These are phyloP conservation scores for Rhipidura dahli DNA, from an alignment of 2,113 vertebrate genomes.

Conservation along the genomic window DNA sequence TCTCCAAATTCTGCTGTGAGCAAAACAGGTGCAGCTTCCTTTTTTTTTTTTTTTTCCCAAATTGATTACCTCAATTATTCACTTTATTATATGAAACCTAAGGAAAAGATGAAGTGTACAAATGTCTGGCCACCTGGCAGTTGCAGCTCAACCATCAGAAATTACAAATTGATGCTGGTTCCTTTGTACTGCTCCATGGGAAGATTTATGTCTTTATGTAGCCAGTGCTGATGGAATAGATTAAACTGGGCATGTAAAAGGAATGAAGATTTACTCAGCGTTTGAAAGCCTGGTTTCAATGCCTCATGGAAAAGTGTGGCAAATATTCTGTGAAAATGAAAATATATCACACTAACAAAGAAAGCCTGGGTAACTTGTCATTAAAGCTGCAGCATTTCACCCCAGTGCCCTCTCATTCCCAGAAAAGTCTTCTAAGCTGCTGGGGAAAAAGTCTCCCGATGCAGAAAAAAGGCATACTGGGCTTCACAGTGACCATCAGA, in stretches of 20 bases:
- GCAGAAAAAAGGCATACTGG: background rate
- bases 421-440: background rate
- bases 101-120: constrained; percentile 32
- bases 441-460: background rate
- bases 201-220: constrained; percentile 50
- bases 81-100: constrained; percentile 29
- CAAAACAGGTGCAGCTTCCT: constrained; percentile 21
- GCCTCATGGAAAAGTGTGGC: background rate
- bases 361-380: background rate
- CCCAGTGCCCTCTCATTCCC: background rate
- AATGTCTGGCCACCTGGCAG: constrained; percentile 30
- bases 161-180: constrained; percentile 48
- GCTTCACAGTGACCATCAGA: background rate
- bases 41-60: background rate
- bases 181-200: constrained; percentile 13
- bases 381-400: background rate
- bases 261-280: constrained; percentile 32
- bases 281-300: constrained; percentile 26
- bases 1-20: background rate
- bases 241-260: constrained; percentile 45
- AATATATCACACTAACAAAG: constrained; percentile 22
- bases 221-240: constrained; percentile 42
- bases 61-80: constrained; percentile 44
- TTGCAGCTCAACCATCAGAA: constrained; percentile 22
- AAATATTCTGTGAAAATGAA: background rate